Conservation (phyloP, 37 sponge, comb jelly and placozoan genomes). For the Beroe forskalii region DNA sequence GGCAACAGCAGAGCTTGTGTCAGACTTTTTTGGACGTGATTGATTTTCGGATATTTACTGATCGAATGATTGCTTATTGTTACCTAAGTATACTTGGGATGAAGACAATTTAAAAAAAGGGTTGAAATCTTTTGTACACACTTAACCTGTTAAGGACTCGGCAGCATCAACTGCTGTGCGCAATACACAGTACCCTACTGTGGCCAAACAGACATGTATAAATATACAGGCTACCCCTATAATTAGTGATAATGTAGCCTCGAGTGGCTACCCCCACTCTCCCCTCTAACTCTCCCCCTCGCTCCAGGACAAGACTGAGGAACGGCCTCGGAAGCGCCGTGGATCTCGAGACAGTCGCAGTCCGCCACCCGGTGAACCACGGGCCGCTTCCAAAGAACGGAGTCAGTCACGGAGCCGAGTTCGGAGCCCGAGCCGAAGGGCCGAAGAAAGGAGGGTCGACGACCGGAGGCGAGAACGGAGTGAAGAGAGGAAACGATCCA, state of each 20-base stretch:
- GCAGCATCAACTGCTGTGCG: too few species aligned
- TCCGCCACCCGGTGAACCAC: background rate
- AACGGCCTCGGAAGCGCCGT: background rate
- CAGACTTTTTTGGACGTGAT: too few species aligned
- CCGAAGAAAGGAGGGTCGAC: background rate
- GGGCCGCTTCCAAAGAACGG: background rate
- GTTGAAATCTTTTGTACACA: too few species aligned
- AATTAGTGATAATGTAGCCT: constrained; percentile 32
- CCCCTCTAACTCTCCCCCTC: background rate
- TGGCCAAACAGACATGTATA: too few species aligned
- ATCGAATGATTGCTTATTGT: too few species aligned
- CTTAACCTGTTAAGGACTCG: too few species aligned
- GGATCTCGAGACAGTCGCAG: background rate
- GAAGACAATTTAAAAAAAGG: too few species aligned
- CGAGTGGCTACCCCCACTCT: background rate
- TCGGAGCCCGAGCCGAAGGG: background rate
- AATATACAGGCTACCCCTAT: too few species aligned
- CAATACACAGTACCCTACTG: too few species aligned
- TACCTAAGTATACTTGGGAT: too few species aligned
- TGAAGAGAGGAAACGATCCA: constrained; percentile 47
- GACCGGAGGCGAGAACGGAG: constrained; percentile 41
- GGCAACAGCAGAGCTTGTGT: too few species aligned
- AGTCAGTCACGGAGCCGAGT: background rate
- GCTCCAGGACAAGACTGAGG: constrained; percentile 39
- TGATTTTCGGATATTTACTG: too few species aligned